Conservation (phyloP, 2,797 vertebrate species). For the Nyctalus aviator region DNA sequence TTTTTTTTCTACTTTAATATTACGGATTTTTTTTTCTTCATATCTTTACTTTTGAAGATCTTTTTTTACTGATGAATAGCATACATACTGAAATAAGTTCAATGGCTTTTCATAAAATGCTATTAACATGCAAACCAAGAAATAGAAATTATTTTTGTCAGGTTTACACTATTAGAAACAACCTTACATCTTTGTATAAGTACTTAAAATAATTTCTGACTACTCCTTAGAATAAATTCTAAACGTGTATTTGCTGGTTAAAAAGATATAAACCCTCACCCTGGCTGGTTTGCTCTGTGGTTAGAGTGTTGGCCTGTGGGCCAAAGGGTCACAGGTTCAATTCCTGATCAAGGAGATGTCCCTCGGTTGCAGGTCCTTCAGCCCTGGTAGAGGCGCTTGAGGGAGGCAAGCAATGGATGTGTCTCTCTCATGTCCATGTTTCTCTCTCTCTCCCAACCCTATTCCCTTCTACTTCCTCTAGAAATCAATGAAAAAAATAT, state of each 20-base stretch:
- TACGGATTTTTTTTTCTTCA: background rate
- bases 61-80: background rate
- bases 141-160: slow-evolving; percentile 6
- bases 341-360: no score
- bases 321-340: no score
- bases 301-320: no score
- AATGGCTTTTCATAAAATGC: background rate
- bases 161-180: slow-evolving; percentile 17
- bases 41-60: slow-evolving; percentile 16
- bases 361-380: no score
- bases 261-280: background rate
- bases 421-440: no score
- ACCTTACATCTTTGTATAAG: background rate
- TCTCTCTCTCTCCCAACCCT: no score
- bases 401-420: no score
- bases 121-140: background rate
- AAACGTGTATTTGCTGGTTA: background rate
- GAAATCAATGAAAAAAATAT: no score
- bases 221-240: background rate
- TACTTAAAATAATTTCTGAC: slow-evolving; percentile 1
- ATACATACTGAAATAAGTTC: background rate
- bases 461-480: no score
- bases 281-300: no score
- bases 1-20: slow-evolving; percentile 29
- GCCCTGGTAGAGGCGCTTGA: no score